Conservation (phyloP, 2,888 invertebrate genomes). For the Shargacucullia verbasci region DNA sequence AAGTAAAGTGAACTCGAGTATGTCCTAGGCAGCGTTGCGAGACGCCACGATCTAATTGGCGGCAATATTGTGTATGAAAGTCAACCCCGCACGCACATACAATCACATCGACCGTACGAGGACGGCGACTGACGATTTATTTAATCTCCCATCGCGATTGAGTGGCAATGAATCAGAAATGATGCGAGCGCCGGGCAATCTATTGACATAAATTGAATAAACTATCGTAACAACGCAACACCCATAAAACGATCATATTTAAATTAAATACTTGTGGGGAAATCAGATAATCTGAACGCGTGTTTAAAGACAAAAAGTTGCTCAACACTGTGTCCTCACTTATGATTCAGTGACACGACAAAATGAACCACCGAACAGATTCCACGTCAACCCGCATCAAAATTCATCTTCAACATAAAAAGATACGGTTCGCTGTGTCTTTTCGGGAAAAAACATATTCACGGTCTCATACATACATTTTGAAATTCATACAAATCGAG, state of each 20-base stretch:
- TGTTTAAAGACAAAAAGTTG: slow-evolving; percentile 59
- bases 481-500: slow-evolving; percentile 66
- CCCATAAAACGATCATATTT: slow-evolving; percentile 63
- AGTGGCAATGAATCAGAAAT: slow-evolving; percentile 73
- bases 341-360: slow-evolving; percentile 70
- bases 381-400: slow-evolving; percentile 80
- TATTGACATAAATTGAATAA: slow-evolving; percentile 78
- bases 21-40: slow-evolving; percentile 57
- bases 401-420: slow-evolving; percentile 70
- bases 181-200: slow-evolving; percentile 61
- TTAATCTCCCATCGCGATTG: slow-evolving; percentile 73
- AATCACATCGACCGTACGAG: slow-evolving; percentile 58
- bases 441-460: slow-evolving; percentile 63
- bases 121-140: slow-evolving; percentile 73
- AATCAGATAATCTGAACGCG: slow-evolving; percentile 59
- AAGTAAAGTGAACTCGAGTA: slow-evolving; percentile 46
- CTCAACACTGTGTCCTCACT: slow-evolving; percentile 65
- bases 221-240: slow-evolving; percentile 62
- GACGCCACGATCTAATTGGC: slow-evolving; percentile 65
- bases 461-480: slow-evolving; percentile 64
- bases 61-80: slow-evolving; percentile 66
- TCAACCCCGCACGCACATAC: slow-evolving; percentile 59
- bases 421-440: slow-evolving; percentile 58
- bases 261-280: slow-evolving; percentile 61
- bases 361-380: slow-evolving; percentile 67